Evolutionary conservation across 30 jellyfish, hydroid and myxozoan genomes (phyloP).

Genomic region (Cassiopea xamachana): DNA sequence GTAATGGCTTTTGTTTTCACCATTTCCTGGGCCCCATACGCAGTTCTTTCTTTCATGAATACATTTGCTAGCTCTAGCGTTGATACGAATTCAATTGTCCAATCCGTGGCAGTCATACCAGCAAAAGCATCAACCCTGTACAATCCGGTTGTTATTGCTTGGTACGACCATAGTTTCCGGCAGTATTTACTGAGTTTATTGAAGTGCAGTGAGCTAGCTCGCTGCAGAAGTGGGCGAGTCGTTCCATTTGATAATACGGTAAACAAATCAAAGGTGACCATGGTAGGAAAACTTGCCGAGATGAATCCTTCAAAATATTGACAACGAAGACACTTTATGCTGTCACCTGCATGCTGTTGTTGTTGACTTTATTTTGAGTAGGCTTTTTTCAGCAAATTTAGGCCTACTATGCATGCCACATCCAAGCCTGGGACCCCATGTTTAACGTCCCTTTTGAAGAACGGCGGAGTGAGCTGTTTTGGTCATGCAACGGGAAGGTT

Average conservation of each 20-base stretch:
- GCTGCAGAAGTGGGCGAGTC: background rate
- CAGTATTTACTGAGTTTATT: background rate
- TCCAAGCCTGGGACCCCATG: no score
- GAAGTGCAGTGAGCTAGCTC: background rate
- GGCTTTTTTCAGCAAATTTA: no score
- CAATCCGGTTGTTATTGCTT: constrained; percentile 43
- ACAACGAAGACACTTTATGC: no score
- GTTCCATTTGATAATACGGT: background rate
- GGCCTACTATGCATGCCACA: no score
- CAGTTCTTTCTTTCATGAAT: constrained; percentile 15
- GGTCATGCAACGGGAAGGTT: no score
- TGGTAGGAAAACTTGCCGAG: background rate
- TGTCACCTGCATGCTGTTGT: no score
- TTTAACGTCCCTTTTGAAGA: no score
- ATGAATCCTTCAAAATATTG: no score
- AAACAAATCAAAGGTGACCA: background rate
- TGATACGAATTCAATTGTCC: background rate
- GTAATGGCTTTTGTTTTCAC: constrained; percentile 47
- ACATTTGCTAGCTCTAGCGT: constrained; percentile 14
- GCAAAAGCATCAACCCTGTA: constrained; percentile 68
- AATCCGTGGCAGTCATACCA: constrained; percentile 29
- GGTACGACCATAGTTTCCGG: constrained; percentile 28
- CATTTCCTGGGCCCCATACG: constrained; percentile 74
- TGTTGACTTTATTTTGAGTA: no score
- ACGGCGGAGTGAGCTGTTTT: no score